Percentiles rank a stretch among this genome's conserved stretches.
Conservation (phyloP, 2,113 vertebrate species). For the Macrotus californicus region DNA sequence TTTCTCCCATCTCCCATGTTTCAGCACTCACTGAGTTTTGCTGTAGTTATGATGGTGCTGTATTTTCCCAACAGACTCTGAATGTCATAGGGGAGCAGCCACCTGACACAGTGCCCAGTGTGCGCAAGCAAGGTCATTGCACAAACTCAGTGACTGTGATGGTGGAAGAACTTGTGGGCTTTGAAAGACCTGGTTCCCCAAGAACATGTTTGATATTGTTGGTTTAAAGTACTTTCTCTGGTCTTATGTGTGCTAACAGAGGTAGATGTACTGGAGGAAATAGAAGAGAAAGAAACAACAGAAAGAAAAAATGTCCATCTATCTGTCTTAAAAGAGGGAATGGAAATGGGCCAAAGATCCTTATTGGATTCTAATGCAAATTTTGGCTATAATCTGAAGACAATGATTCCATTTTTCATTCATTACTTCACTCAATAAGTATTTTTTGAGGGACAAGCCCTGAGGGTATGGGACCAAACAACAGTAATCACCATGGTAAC, state of each 20-base stretch:
- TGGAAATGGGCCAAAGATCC: neutral
- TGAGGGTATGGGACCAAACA: neutral
- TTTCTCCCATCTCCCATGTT: neutral
- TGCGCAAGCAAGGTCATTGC: rapidly evolving
- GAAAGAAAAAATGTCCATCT: neutral
- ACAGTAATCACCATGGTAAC: neutral
- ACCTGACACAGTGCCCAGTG: too few relatives aligned
- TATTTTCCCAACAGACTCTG: neutral
- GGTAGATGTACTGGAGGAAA: neutral
- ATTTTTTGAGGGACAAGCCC: neutral
- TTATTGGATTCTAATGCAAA: neutral
- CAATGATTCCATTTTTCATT: neutral
- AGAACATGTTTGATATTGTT: neutral
- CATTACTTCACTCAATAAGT: neutral
- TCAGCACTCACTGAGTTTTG: too few relatives aligned
- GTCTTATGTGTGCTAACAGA: neutral
- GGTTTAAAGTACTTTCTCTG: neutral
- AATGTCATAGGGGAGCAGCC: neutral
- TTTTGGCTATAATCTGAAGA: neutral
- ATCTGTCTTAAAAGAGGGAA: neutral
- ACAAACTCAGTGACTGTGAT: neutral
- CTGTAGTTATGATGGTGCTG: neutral
- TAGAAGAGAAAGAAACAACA: neutral
- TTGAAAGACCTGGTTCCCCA: neutral
- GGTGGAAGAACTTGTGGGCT: neutral